A percentile compares a stretch with the other conserved stretches of the same genome.
These are phyloP conservation scores for Phyllotreta cruciferae DNA, from an alignment of 2,888 invertebrate genomes.

Conservation along the genomic window DNA sequence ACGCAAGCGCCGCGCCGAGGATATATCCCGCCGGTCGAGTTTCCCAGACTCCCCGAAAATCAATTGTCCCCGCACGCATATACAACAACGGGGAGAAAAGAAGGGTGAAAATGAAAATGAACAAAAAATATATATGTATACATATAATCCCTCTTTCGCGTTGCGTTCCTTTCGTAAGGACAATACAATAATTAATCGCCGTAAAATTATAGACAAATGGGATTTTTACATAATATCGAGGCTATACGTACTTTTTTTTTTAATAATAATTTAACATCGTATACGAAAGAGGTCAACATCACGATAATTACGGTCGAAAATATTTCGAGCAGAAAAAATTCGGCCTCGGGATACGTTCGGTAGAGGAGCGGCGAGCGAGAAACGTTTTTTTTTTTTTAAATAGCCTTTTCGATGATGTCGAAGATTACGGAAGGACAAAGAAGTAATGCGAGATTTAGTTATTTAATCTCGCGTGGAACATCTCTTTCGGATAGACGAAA, in stretches of 20 bases:
- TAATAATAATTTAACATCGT: too few species aligned
- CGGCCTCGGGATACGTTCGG: not conserved
- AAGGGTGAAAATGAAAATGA: constrained; percentile 22
- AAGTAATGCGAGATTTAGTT: not conserved
- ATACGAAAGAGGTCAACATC: constrained; percentile 5
- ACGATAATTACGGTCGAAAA: constrained; percentile 2
- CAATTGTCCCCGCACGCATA: constrained; percentile 18
- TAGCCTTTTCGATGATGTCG: not conserved
- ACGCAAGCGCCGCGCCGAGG: constrained; percentile 18
- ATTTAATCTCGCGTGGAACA: too few species aligned
- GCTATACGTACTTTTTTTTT: not conserved
- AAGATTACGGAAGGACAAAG: constrained; percentile 19
- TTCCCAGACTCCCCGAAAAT: constrained; percentile 21
- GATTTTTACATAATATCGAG: not conserved
- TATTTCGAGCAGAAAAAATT: constrained; percentile 5
- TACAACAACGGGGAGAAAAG: not conserved
- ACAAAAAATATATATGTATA: not conserved
- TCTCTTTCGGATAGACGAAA: too few species aligned
- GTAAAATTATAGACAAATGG: not conserved
- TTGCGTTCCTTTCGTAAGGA: not conserved
- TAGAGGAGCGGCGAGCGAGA: not conserved
- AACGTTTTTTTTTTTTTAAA: not conserved
- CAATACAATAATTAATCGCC: too few species aligned
- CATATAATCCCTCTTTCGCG: constrained; percentile 1
- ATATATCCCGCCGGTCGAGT: not conserved